Base-by-base conservation (phyloP, 92 coral and sea anemone species). In the Zoanthus solanderi region DNA sequence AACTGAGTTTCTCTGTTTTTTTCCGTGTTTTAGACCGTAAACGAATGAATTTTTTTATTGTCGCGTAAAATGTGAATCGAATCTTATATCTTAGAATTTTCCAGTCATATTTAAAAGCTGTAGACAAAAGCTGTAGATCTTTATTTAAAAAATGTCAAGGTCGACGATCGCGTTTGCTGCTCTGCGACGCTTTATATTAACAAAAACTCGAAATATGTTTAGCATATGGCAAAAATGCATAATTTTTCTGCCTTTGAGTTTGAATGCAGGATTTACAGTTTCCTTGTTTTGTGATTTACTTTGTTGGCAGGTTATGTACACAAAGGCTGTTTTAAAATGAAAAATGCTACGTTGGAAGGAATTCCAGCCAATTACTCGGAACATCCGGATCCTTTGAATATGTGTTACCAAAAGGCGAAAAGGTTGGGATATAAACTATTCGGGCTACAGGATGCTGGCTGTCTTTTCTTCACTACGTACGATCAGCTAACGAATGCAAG, bases 371-470 rank as follows among this genome's bases (percentile, higher is more conserved):
- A 76, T 28, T 48, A 48, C 34, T 48, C 65, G 29, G 80, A 13
- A 15, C 63, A 76, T 57, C n/a, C 13, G 15, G 80, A 76, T 29
- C 17, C 44, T 17, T 32, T 76, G 37, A 47, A 31, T 23, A 23
- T 15, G 63, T 76, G 80, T 57, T 76, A 76, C 63, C 17, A 23
- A 31, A 14, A 23, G 37, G 80, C 29, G 11, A 76, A 23, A 30
- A 48, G 12, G 18, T 50, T 45, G n/a, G 80, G 80, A 23, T 10
- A 23, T 28, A 76, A 76, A 28, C 80, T 76, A 9, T 76, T 76
- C 18, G 65, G 80, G 18, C 18, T 76, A 48, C 80, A 76, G 17
- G 50, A 76, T 76, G 80, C 9, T 57, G 80, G 42, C 9, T 76
- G 80, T 76, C 63, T 12, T 61, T 42, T 76, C 18, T 53, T 76